Conservation (phyloP, 35 echinoderm and acorn worm genomes). For the Apostichopus californicus region DNA sequence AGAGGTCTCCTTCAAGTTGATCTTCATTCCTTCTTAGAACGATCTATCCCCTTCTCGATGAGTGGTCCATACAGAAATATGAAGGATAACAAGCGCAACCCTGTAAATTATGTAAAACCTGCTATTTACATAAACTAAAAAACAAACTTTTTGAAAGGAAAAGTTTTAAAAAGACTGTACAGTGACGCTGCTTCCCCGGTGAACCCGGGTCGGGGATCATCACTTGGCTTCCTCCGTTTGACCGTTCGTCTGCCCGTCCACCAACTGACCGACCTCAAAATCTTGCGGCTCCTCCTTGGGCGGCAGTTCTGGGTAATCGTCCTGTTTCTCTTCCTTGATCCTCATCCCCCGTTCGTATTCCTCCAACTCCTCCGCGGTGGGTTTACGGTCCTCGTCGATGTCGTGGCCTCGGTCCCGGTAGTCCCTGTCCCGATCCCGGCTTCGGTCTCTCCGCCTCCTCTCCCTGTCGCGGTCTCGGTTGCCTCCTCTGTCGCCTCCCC, state of each 20-base stretch:
- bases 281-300: slow-evolving; percentile 4
- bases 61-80: too few species aligned
- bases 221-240: not conserved
- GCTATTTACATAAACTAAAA: too few species aligned
- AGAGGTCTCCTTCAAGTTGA: too few species aligned
- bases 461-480: slow-evolving; percentile 42
- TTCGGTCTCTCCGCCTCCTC: slow-evolving; percentile 15
- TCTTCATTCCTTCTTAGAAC: too few species aligned
- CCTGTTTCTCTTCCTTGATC: slow-evolving; percentile 22
- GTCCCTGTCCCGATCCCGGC: slow-evolving; percentile 48
- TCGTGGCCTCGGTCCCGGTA: slow-evolving; percentile 1
- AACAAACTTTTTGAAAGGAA: too few species aligned
- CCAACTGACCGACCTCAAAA: not conserved
- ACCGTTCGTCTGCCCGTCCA: not conserved
- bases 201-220: too few species aligned
- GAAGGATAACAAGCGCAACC: too few species aligned
- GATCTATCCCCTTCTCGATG: too few species aligned
- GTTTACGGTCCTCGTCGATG: slow-evolving; percentile 23
- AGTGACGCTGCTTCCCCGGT: too few species aligned
- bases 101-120: too few species aligned
- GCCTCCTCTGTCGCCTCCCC: slow-evolving; percentile 34
- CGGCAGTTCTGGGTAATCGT: slow-evolving; percentile 40
- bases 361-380: slow-evolving; percentile 17
- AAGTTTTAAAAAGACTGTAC: too few species aligned
- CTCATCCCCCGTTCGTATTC: slow-evolving; percentile 3